Evolutionary conservation across 2,113 vertebrate genomes (phyloP).

Genomic region (Athene noctua): DNA sequence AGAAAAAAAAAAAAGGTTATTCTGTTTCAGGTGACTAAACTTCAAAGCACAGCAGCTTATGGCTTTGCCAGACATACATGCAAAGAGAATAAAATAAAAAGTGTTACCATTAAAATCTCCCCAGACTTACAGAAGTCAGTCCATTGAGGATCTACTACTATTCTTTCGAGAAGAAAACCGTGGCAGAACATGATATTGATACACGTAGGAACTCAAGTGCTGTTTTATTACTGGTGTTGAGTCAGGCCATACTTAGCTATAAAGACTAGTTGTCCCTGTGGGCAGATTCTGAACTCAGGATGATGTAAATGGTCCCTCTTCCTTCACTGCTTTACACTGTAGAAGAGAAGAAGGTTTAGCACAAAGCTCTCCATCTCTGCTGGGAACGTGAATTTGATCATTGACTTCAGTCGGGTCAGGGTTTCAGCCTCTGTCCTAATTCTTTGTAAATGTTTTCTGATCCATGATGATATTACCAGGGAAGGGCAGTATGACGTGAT

Average conservation of each 20-base stretch:
- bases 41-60: background rate
- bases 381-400: background rate
- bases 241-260: background rate
- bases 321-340: background rate
- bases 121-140: background rate
- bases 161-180: background rate
- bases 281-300: background rate
- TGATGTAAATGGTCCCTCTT: background rate
- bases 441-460: conserved; percentile 28
- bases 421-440: background rate
- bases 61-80: background rate
- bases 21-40: background rate
- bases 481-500: background rate
- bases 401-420: background rate
- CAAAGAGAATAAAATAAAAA: background rate
- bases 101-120: background rate
- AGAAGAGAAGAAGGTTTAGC: background rate
- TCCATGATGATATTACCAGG: background rate
- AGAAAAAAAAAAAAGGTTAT: background rate
- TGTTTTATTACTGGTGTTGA: background rate
- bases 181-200: background rate
- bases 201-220: rapidly evolving
- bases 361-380: background rate
- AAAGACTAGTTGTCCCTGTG: background rate
- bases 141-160: rapidly evolving